Evolutionary conservation across 2,113 vertebrate species (phyloP).

Genomic region (Leptobrachium ailaonicum): DNA sequence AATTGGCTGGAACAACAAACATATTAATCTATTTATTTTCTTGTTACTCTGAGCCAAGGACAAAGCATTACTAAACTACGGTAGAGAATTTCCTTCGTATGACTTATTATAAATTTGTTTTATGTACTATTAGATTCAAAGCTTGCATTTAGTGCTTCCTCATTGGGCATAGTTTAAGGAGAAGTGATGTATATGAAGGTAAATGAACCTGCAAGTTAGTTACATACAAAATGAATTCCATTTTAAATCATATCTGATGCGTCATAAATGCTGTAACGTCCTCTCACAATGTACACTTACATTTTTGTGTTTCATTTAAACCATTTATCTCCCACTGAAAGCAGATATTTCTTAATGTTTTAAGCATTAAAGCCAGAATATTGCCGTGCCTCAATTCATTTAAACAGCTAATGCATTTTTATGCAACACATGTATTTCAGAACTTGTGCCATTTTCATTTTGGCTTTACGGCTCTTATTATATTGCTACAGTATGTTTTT

Average conservation of each 20-base stretch:
- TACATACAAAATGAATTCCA: constrained; percentile 15
- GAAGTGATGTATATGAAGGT: constrained; percentile 11
- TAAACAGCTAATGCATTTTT: constrained; percentile 44
- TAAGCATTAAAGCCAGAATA: constrained; percentile 29
- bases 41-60: neutral
- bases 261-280: constrained; percentile 33
- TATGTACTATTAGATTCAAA: neutral
- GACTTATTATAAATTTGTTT: constrained; percentile 20
- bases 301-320: constrained; percentile 35
- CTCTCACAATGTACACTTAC: constrained; percentile 10
- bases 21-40: neutral
- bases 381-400: constrained; percentile 31
- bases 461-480: constrained; percentile 20
- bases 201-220: constrained; percentile 25
- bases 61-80: neutral
- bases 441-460: constrained; percentile 33
- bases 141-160: constrained; percentile 10
- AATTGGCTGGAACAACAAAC: constrained; percentile 1
- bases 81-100: neutral
- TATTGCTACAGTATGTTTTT: constrained; percentile 24
- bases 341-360: constrained; percentile 32
- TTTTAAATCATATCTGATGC: constrained; percentile 21
- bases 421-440: constrained; percentile 34
- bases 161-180: constrained; percentile 7
- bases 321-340: neutral